Conservation (phyloP, 2,797 vertebrate genomes). For the Chaunax sp. region DNA sequence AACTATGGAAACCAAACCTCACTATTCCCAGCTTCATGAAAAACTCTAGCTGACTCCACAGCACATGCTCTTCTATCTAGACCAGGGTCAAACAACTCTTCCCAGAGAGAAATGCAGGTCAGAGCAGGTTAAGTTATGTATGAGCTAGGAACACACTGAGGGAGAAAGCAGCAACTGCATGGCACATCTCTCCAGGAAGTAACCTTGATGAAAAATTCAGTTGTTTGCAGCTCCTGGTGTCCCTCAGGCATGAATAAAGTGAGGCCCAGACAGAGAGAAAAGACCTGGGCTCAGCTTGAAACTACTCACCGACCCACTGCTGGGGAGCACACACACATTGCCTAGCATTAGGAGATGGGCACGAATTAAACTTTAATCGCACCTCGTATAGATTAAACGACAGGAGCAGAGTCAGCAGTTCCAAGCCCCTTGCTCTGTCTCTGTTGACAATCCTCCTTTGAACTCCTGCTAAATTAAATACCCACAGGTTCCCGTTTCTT, state of each 20-base stretch:
- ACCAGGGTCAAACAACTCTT: conserved; percentile 72
- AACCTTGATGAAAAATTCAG: conserved; percentile 87
- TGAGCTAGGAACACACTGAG: conserved; percentile 69
- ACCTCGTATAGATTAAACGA: conserved; percentile 82
- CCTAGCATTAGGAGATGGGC: conserved; percentile 78
- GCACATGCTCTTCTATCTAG: conserved; percentile 44
- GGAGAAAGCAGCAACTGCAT: conserved; percentile 72
- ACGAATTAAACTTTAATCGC: conserved; percentile 84
- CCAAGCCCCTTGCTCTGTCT: conserved; percentile 58
- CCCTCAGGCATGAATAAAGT: conserved; percentile 86
- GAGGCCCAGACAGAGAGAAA: conserved; percentile 78
- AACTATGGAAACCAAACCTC: neutral
- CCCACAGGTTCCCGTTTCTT: conserved; percentile 56
- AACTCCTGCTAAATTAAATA: conserved; percentile 60
- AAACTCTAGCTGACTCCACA: conserved; percentile 59
- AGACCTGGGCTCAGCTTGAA: conserved; percentile 80
- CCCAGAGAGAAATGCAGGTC: conserved; percentile 72
- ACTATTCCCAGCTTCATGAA: conserved; percentile 43
- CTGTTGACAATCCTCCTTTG: conserved; percentile 64
- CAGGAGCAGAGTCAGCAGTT: conserved; percentile 78
- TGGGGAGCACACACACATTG: conserved; percentile 56
- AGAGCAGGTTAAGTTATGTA: conserved; percentile 79
- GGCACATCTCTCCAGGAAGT: conserved; percentile 83
- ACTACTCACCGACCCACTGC: conserved; percentile 71
- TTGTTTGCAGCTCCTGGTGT: conserved; percentile 82